Evolutionary conservation across 1,140 invertebrate genomes (phyloP).

Genomic region (Zaprionus vittiger): DNA sequence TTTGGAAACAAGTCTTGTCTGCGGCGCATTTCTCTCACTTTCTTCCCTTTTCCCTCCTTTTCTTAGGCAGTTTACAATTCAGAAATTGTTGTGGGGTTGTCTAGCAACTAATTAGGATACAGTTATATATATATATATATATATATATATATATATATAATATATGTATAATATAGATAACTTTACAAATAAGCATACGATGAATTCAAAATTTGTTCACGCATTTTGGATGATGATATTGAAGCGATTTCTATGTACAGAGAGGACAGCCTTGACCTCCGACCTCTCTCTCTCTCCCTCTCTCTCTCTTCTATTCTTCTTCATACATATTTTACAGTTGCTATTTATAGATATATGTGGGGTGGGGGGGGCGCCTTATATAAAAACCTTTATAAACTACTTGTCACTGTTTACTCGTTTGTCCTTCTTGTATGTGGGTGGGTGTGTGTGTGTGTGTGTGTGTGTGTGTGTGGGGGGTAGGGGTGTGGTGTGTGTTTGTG

Average conservation of each 20-base stretch:
- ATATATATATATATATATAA: constrained; percentile 17
- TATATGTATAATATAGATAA: constrained; percentile 7
- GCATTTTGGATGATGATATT: constrained; percentile 36
- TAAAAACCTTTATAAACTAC: constrained; percentile 56
- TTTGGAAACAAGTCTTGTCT: constrained; percentile 41
- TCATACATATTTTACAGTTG: constrained; percentile 24
- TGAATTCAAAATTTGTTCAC: constrained; percentile 29
- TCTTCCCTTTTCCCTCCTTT: not conserved
- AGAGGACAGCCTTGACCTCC: not conserved
- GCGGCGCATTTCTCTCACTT: constrained; percentile 9
- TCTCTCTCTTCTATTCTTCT: not conserved
- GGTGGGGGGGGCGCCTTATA: constrained; percentile 11
- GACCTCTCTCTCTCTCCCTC: not conserved
- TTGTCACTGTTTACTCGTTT: constrained; percentile 82
- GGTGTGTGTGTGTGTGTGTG: not conserved
- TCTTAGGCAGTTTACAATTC: constrained; percentile 47
- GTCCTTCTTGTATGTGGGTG: constrained; percentile 44
- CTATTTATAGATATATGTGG: constrained; percentile 15
- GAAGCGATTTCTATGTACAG: constrained; percentile 45
- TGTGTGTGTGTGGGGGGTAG: not conserved
- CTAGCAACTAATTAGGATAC: constrained; percentile 22
- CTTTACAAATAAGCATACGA: constrained; percentile 1
- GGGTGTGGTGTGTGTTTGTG: not conserved
- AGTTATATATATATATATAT: constrained; percentile 11
- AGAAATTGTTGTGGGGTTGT: constrained; percentile 12